Conservation (phyloP, 2,888 invertebrate genomes). For the Ophonus ardosiacus region DNA sequence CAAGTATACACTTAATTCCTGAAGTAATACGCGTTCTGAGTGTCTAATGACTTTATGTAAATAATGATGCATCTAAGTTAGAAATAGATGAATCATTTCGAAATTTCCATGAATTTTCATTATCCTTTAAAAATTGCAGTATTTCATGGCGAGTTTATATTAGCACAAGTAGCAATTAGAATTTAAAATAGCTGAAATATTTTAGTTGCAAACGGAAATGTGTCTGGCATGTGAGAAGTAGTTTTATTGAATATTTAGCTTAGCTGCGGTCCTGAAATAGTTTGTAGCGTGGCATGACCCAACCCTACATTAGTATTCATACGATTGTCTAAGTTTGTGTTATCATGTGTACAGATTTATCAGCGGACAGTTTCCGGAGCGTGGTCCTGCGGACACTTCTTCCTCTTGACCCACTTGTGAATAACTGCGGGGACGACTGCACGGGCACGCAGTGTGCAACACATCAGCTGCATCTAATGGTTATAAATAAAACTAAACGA, state of each 20-base stretch:
- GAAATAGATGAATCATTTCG: neutral
- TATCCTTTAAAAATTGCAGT: neutral
- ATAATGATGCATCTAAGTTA: neutral
- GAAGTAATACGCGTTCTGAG: too few species aligned
- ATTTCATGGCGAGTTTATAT: neutral
- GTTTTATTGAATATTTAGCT: conserved; percentile 19
- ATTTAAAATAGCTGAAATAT: neutral
- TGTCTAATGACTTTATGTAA: too few species aligned
- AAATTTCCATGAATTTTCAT: neutral
- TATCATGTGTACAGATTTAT: conserved; percentile 62
- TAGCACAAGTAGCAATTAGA: neutral
- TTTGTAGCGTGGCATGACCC: neutral
- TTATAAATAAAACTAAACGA: conserved; percentile 23
- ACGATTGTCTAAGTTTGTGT: conserved; percentile 39
- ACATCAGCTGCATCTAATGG: conserved; percentile 15
- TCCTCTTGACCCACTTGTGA: conserved; percentile 60
- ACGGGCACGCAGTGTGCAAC: conserved; percentile 21
- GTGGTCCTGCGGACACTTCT: conserved; percentile 18
- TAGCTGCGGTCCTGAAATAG: conserved; percentile 35
- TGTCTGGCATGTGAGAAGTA: conserved; percentile 15
- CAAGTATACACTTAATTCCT: too few species aligned
- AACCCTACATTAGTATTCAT: conserved; percentile 39
- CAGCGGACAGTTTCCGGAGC: conserved; percentile 48
- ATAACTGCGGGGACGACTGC: conserved; percentile 50
- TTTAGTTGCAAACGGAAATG: conserved; percentile 16